Evolutionary conservation across 1,140 invertebrate genomes (phyloP).

Genomic region (Thalassaphorura encarpata): DNA sequence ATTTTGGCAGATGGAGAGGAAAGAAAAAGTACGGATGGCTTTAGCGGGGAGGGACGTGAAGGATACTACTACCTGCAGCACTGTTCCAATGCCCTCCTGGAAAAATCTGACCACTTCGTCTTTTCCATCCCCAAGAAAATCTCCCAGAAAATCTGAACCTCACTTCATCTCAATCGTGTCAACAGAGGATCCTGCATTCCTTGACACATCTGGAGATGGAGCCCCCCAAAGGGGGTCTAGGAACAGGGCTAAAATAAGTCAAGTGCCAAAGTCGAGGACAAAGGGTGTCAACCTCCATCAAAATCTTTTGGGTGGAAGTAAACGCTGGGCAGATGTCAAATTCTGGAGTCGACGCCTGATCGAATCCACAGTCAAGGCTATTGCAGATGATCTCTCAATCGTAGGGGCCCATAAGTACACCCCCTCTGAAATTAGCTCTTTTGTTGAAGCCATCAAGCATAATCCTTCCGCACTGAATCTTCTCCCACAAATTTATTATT

Average conservation of each 20-base stretch:
- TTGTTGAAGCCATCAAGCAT: constrained; percentile 19
- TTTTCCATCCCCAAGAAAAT: no score
- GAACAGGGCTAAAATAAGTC: not conserved
- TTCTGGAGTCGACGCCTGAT: constrained; percentile 28
- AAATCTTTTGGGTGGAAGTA: constrained; percentile 12
- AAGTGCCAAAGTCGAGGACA: not conserved
- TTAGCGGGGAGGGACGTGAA: no score
- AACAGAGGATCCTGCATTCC: not conserved
- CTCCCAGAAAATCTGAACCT: constrained; percentile 7
- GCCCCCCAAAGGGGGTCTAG: not conserved
- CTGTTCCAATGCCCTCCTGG: no score
- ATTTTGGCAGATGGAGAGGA: not conserved
- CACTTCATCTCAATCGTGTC: not conserved
- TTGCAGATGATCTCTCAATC: constrained; percentile 15
- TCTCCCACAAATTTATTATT: constrained; percentile 50
- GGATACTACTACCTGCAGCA: no score
- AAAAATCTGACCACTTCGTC: no score
- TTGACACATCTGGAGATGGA: not conserved
- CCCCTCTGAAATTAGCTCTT: constrained; percentile 19
- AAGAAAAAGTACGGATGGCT: constrained; percentile 1
- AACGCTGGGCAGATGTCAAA: constrained; percentile 23
- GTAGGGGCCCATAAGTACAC: constrained; percentile 1
- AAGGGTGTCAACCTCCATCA: no score
- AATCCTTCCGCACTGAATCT: constrained; percentile 27
- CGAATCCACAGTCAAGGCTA: constrained; percentile 16